phyloP scores from a whole-genome alignment of 1,140 invertebrate genomes.

The Drosophila pandora region DNA sequence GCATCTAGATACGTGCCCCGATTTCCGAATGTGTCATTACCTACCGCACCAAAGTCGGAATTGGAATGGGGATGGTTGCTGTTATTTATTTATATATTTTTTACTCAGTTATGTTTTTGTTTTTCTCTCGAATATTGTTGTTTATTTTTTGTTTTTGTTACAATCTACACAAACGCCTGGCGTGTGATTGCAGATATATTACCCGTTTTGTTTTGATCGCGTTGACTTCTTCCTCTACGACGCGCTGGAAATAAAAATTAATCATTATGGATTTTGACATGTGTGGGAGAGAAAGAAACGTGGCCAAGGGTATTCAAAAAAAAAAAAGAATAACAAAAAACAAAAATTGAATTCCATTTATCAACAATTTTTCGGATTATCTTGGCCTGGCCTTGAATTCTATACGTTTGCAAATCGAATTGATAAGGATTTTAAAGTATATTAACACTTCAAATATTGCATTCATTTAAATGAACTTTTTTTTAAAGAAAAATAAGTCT shows the following conservation, averaged over 20 bases:
- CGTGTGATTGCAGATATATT: slow-evolving; percentile 39
- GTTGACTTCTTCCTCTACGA: slow-evolving; percentile 28
- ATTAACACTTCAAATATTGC: background rate
- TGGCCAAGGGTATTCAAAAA: slow-evolving; percentile 14
- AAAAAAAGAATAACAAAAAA: slow-evolving; percentile 7
- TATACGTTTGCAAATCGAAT: background rate
- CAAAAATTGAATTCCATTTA: slow-evolving; percentile 18
- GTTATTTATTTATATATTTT: slow-evolving; percentile 29
- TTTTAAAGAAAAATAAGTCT: background rate
- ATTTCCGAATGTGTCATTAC: slow-evolving; percentile 67
- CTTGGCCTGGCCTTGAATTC: slow-evolving; percentile 41
- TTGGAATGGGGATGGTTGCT: slow-evolving; percentile 34
- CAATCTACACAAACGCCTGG: slow-evolving; percentile 41
- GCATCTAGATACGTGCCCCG: slow-evolving; percentile 52
- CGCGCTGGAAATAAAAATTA: slow-evolving; percentile 74
- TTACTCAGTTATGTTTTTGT: slow-evolving; percentile 14
- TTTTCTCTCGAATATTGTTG: slow-evolving; percentile 14
- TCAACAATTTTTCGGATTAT: slow-evolving; percentile 11
- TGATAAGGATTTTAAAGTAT: slow-evolving; percentile 14
- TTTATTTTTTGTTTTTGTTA: slow-evolving; percentile 26
- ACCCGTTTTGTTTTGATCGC: slow-evolving; percentile 46
- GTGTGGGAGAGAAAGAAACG: slow-evolving; percentile 16
- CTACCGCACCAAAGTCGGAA: slow-evolving; percentile 46
- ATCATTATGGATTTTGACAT: slow-evolving; percentile 56
- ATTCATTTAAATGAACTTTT: background rate